Conservation (phyloP, 2,797 vertebrate species). For the Aplochiton taeniatus region DNA sequence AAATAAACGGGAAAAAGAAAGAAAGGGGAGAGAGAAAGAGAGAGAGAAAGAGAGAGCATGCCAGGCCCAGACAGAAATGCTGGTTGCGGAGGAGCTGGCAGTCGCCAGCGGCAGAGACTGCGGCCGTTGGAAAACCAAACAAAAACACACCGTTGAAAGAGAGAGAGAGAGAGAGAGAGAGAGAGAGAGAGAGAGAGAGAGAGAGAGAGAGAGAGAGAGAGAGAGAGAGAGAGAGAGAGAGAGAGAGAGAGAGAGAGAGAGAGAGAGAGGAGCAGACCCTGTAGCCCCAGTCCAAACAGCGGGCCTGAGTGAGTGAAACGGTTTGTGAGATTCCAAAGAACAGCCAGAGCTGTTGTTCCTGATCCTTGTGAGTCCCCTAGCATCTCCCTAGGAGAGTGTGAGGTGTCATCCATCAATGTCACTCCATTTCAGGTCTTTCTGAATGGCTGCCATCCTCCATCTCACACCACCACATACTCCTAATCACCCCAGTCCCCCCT, state of each 20-base stretch:
- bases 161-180: no score
- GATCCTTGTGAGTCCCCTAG: not conserved
- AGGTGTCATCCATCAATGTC: constrained; percentile 16
- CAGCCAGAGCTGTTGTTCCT: no score
- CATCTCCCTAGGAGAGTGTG: constrained; percentile 1
- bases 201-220: not conserved
- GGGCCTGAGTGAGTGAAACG: no score
- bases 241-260: constrained; percentile 4
- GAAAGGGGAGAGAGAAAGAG: constrained; percentile 6
- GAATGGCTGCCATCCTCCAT: not conserved
- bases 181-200: not conserved
- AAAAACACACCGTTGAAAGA: no score
- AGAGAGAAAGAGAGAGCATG: constrained; percentile 22
- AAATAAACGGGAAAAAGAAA: constrained; percentile 20
- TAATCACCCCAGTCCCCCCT: no score
- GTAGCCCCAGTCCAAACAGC: no score
- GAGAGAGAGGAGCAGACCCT: no score
- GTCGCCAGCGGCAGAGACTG: constrained; percentile 6
- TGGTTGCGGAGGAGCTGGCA: constrained; percentile 29
- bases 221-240: no score
- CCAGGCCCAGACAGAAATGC: constrained; percentile 29
- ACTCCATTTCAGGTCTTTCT: not conserved
- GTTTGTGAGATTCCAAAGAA: constrained; percentile 11
- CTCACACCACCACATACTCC: no score
- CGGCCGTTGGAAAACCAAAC: constrained; percentile 19